Evolutionary conservation across 2,888 invertebrate genomes (phyloP).

Genomic region (Sphinx pinastri): DNA sequence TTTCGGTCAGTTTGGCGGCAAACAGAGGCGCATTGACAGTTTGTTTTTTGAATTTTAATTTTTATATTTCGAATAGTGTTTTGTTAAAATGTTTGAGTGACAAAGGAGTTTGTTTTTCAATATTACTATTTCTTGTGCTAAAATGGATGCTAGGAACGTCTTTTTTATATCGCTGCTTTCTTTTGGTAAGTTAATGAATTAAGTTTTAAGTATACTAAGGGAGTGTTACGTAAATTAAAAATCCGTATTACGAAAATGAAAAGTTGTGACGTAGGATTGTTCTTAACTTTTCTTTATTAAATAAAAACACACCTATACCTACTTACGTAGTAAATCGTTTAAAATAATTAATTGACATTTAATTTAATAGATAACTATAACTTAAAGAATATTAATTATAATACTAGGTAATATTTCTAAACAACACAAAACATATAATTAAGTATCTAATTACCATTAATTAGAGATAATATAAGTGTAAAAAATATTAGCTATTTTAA

Average conservation of each 20-base stretch:
- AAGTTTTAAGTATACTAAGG: background rate
- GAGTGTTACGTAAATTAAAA: slow-evolving; percentile 6
- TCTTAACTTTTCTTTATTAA: background rate
- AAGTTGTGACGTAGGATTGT: background rate
- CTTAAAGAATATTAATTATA: no score
- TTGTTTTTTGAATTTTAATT: slow-evolving; percentile 42
- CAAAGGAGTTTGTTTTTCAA: slow-evolving; percentile 37
- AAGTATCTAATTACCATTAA: no score
- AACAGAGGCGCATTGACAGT: slow-evolving; percentile 54
- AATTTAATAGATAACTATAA: no score
- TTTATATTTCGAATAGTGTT: slow-evolving; percentile 37
- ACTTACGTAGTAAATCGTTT: no score
- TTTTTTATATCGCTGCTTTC: slow-evolving; percentile 50
- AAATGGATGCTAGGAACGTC: slow-evolving; percentile 45
- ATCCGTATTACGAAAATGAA: background rate
- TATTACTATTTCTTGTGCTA: slow-evolving; percentile 32
- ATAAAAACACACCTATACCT: background rate
- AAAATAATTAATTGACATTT: no score
- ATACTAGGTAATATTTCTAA: no score
- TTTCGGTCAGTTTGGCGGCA: slow-evolving; percentile 73
- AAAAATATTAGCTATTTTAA: no score
- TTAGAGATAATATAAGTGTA: no score
- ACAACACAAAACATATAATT: no score
- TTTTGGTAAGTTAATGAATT: slow-evolving; percentile 50
- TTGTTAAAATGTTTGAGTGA: slow-evolving; percentile 17